These are phyloP conservation scores for Hoplodrina blanda DNA, from an alignment of 2,888 invertebrate species.

Conservation along the genomic window DNA sequence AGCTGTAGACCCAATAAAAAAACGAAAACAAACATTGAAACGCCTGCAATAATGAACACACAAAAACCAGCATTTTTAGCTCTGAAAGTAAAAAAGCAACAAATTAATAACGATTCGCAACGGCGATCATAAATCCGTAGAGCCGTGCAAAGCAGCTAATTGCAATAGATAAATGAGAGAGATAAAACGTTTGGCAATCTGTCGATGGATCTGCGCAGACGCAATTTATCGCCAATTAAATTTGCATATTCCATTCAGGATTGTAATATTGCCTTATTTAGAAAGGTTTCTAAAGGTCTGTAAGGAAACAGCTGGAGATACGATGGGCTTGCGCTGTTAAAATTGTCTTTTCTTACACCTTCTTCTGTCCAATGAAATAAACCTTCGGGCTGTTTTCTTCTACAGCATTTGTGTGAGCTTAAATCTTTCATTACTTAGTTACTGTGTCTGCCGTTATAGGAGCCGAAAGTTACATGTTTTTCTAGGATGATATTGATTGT, in stretches of 20 bases:
- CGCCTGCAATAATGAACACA: conserved; percentile 24
- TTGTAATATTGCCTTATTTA: conserved; percentile 51
- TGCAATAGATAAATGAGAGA: conserved; percentile 58
- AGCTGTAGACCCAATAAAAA: background rate
- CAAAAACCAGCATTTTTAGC: conserved; percentile 39
- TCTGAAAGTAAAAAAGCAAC: conserved; percentile 40
- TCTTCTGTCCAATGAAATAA: too few relatives aligned
- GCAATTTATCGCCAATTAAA: conserved; percentile 63
- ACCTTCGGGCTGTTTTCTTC: conserved; percentile 8
- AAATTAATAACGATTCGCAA: conserved; percentile 57
- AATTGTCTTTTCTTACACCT: conserved; percentile 43
- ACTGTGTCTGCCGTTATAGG: background rate
- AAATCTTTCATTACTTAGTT: conserved; percentile 13
- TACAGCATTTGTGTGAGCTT: conserved; percentile 10
- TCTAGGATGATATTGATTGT: too few relatives aligned
- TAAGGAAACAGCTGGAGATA: conserved; percentile 40
- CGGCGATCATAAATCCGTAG: conserved; percentile 54
- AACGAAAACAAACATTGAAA: conserved; percentile 45
- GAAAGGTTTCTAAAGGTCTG: conserved; percentile 27
- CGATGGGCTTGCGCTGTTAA: conserved; percentile 15
- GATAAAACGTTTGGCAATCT: conserved; percentile 63
- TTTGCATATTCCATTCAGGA: conserved; percentile 56
- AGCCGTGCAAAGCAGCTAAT: conserved; percentile 62
- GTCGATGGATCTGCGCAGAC: conserved; percentile 51
- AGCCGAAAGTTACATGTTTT: too few relatives aligned